Conservation (phyloP, 2,113 vertebrate genomes). For the Scalopus aquaticus region DNA sequence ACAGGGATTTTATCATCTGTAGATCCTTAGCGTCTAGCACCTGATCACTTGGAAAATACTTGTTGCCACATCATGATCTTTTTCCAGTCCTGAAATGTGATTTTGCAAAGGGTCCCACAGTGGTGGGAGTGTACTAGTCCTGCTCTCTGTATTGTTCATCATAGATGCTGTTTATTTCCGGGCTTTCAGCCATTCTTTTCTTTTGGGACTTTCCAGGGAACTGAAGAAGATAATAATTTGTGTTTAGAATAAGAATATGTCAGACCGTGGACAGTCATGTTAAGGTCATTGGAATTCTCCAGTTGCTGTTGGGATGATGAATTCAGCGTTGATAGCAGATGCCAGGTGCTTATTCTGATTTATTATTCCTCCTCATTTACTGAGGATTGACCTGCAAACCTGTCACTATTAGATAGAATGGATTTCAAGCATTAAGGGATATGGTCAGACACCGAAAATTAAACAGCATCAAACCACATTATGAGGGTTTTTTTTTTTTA, state of each 20-base stretch:
- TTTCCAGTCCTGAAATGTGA: not conserved
- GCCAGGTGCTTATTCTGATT: not conserved
- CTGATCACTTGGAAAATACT: constrained; percentile 57
- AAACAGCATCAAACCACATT: not conserved
- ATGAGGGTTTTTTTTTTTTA: not conserved
- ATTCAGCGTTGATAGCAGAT: not conserved
- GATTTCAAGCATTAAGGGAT: constrained; percentile 26
- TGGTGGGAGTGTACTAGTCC: not conserved
- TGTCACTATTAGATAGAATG: not conserved
- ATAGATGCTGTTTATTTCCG: constrained; percentile 23
- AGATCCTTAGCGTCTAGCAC: constrained; percentile 49
- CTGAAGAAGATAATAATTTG: constrained; percentile 1
- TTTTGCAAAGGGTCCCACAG: not conserved
- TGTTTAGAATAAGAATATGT: not conserved
- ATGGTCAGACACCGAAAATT: constrained; percentile 1
- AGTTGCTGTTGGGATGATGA: not conserved
- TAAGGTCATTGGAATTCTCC: not conserved
- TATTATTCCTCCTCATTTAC: not conserved
- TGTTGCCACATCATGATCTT: constrained; percentile 20
- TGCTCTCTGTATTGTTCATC: not conserved
- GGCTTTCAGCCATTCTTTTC: not conserved
- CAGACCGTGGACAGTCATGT: not conserved
- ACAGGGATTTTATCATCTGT: constrained; percentile 44
- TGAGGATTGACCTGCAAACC: not conserved
- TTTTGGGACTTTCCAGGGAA: constrained; percentile 46